These are phyloP conservation scores for Holotrichia oblita DNA, from an alignment of 1,140 invertebrate genomes.

Conservation along the genomic window DNA sequence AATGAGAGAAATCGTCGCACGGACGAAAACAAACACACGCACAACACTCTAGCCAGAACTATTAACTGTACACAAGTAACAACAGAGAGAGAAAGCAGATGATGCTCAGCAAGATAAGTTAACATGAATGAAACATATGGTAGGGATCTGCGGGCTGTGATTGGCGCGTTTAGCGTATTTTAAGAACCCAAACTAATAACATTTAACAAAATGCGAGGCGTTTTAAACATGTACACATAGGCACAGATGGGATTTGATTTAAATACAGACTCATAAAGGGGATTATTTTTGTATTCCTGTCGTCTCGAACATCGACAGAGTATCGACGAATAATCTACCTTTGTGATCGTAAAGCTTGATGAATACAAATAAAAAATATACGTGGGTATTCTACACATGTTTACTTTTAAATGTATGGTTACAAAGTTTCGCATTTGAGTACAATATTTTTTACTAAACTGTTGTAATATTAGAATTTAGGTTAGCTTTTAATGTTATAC, in stretches of 20 bases:
- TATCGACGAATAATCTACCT: conserved; percentile 17
- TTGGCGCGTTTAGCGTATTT: conserved; percentile 39
- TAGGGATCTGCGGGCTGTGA: conserved; percentile 37
- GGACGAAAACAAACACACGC: conserved; percentile 39
- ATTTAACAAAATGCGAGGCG: conserved; percentile 12
- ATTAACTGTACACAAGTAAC: conserved; percentile 44
- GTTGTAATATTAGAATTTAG: too few relatives aligned
- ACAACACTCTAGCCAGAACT: conserved; percentile 37
- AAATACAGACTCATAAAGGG: conserved; percentile 25
- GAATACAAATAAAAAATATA: too few relatives aligned
- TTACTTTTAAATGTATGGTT: neutral
- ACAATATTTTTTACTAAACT: too few relatives aligned
- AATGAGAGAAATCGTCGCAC: neutral
- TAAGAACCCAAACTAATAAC: conserved; percentile 30
- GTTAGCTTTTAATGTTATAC: too few relatives aligned
- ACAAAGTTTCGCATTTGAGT: too few relatives aligned
- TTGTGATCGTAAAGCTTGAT: neutral
- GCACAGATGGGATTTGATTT: conserved; percentile 35
- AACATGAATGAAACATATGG: conserved; percentile 44
- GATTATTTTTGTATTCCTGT: conserved; percentile 28
- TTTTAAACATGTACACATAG: conserved; percentile 31
- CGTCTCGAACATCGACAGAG: neutral
- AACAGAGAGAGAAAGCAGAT: conserved; percentile 42
- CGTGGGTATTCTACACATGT: neutral
- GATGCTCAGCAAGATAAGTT: conserved; percentile 41